Conservation (phyloP, 2,888 invertebrate genomes). For the Muschampia plurimacula region DNA sequence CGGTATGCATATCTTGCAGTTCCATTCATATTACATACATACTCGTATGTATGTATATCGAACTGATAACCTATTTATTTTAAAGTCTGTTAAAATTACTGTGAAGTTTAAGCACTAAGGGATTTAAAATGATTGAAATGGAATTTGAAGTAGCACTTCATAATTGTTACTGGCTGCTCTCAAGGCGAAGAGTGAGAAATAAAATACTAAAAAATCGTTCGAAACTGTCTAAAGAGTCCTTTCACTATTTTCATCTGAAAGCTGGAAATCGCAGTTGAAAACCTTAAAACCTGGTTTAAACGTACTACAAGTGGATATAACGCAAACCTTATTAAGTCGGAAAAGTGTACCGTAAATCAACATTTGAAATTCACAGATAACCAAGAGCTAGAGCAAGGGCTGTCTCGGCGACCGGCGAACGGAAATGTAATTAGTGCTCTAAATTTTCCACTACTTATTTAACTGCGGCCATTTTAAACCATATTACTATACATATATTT, state of each 20-base stretch:
- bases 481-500: no score
- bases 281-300: conserved; percentile 30
- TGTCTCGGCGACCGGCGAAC: conserved; percentile 12
- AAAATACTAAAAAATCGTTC: conserved; percentile 16
- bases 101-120: neutral
- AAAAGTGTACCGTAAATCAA: conserved; percentile 39
- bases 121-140: conserved; percentile 10
- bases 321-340: conserved; percentile 27
- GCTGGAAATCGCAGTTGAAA: conserved; percentile 33
- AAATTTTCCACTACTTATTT: conserved; percentile 4
- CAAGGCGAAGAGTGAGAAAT: conserved; percentile 14
- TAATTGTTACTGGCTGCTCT: conserved; percentile 13
- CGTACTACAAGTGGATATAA: conserved; percentile 39
- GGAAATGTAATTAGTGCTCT: conserved; percentile 18
- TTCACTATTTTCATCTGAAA: conserved; percentile 19
- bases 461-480: conserved; percentile 8
- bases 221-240: conserved; percentile 25
- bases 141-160: neutral
- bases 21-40: no score
- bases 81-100: neutral
- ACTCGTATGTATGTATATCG: no score
- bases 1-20: no score
- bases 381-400: conserved; percentile 26
- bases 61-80: no score
- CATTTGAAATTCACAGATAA: conserved; percentile 39